Conservation (phyloP, 2,888 invertebrate species). For the Clanis bilineata region DNA sequence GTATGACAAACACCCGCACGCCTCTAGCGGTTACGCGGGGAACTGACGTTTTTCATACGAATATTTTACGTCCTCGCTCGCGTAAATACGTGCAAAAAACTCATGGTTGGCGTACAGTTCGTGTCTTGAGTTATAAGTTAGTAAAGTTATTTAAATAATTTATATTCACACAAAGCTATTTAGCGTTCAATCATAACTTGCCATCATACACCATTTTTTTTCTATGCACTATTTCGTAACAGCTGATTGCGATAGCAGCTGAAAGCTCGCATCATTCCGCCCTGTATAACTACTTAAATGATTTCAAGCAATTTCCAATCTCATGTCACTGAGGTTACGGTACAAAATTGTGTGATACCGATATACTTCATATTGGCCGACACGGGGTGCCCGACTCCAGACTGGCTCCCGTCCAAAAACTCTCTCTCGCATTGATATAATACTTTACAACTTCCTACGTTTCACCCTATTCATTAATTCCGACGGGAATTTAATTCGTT, state of each 20-base stretch:
- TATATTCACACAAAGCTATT: neutral
- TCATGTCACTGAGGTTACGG: neutral
- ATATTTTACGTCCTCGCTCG: no score
- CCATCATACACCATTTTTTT: conserved; percentile 2
- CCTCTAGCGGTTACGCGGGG: no score
- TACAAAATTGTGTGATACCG: neutral
- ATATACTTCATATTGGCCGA: conserved; percentile 14
- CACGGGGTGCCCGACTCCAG: conserved; percentile 20
- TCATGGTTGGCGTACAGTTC: no score
- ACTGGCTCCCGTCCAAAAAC: conserved; percentile 28
- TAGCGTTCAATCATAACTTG: neutral
- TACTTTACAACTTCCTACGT: conserved; percentile 24
- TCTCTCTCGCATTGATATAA: conserved; percentile 26
- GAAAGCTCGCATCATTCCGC: conserved; percentile 16
- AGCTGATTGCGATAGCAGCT: conserved; percentile 22
- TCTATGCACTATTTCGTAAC: conserved; percentile 18
- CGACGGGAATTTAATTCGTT: conserved; percentile 9
- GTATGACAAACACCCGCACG: no score
- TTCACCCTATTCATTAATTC: conserved; percentile 24
- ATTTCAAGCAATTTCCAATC: neutral
- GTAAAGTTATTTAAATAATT: no score
- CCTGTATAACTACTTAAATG: neutral
- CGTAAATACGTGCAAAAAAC: no score
- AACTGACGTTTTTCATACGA: no score
- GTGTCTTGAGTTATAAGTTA: no score